phyloP scores from a whole-genome alignment of 2,888 invertebrate genomes.

The Sacculina carcini region DNA sequence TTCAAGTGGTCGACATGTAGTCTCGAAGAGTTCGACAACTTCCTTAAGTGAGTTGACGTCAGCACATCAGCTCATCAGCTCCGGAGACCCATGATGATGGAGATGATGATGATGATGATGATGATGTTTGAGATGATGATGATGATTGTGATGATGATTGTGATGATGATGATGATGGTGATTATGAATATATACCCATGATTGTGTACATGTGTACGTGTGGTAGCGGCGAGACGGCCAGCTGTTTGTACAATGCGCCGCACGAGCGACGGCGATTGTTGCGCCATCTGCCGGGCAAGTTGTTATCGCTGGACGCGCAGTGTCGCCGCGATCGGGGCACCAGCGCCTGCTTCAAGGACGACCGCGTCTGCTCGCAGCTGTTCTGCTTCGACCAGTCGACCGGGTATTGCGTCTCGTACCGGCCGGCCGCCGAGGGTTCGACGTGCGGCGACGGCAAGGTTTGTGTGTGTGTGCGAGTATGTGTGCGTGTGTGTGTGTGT shows the following conservation, averaged over 20 bases:
- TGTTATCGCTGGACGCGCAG: slow-evolving; percentile 69
- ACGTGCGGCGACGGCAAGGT: slow-evolving; percentile 84
- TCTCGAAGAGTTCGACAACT: slow-evolving; percentile 77
- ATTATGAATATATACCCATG: not conserved
- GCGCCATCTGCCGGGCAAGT: slow-evolving; percentile 60
- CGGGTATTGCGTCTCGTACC: slow-evolving; percentile 81
- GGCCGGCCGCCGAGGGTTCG: slow-evolving; percentile 80
- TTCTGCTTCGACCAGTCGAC: slow-evolving; percentile 85
- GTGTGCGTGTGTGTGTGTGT: no score
- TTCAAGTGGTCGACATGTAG: slow-evolving; percentile 85
- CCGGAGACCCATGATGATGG: not conserved
- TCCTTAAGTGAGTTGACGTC: slow-evolving; percentile 44
- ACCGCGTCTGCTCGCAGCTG: slow-evolving; percentile 75
- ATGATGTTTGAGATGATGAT: no score
- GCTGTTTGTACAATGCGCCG: slow-evolving; percentile 71
- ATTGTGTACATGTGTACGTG: not conserved
- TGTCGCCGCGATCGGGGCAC: slow-evolving; percentile 78
- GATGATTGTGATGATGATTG: not conserved
- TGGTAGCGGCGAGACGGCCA: slow-evolving; percentile 67
- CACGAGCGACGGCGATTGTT: slow-evolving; percentile 76
- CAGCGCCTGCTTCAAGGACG: slow-evolving; percentile 64
- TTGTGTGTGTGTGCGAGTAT: no score
- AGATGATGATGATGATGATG: no score
- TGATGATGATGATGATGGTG: not conserved
- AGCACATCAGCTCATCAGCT: not conserved